Evolutionary conservation across 2,888 invertebrate genomes (phyloP).

Genomic region (Yponomeuta sedellus): DNA sequence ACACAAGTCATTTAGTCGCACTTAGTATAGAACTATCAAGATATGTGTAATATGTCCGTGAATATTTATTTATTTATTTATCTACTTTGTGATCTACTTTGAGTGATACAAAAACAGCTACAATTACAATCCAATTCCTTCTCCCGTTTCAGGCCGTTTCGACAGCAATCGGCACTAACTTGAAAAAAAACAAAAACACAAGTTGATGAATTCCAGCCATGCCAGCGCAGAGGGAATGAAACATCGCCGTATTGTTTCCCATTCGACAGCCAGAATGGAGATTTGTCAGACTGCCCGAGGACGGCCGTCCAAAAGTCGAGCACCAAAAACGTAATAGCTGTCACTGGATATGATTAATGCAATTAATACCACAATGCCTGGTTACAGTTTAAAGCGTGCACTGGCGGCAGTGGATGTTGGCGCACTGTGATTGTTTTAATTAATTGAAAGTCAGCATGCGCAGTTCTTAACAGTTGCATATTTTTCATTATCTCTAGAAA

Average conservation of each 20-base stretch:
- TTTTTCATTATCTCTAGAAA: not conserved
- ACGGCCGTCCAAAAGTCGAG: conserved; percentile 61
- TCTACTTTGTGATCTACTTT: too few species aligned
- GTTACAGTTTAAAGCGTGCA: conserved; percentile 47
- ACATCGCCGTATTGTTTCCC: conserved; percentile 49
- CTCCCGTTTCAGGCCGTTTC: not conserved
- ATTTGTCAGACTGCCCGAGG: conserved; percentile 29
- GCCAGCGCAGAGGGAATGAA: not conserved
- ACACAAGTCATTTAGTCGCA: too few species aligned
- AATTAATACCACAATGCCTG: conserved; percentile 71
- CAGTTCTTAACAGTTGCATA: not conserved
- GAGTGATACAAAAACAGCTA: too few species aligned
- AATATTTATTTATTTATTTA: too few species aligned
- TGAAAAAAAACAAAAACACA: conserved; percentile 1
- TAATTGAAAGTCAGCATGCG: not conserved
- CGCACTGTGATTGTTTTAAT: conserved; percentile 3
- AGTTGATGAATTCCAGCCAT: conserved; percentile 2
- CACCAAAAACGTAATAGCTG: conserved; percentile 77
- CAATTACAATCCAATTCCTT: too few species aligned
- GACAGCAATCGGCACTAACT: not conserved
- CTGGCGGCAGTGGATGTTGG: conserved; percentile 34
- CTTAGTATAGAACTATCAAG: too few species aligned
- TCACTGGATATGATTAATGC: conserved; percentile 72
- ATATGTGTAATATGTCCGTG: too few species aligned
- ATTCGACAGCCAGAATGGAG: conserved; percentile 47